phyloP scores from a whole-genome alignment of 2,888 invertebrate genomes.

The Conchocele bisecta region DNA sequence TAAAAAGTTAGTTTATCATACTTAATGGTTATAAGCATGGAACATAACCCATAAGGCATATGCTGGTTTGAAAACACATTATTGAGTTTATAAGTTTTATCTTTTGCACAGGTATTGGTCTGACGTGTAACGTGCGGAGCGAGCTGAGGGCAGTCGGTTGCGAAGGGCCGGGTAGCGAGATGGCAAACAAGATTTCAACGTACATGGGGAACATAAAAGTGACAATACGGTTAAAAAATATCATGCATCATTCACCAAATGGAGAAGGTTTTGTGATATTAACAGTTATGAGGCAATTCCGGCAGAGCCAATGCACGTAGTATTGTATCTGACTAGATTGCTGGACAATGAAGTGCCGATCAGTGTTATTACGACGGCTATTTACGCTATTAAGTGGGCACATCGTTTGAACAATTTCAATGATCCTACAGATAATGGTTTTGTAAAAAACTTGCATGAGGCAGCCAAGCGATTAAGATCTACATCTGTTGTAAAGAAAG shows the following conservation, averaged over 20 bases:
- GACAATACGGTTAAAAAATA: constrained; percentile 40
- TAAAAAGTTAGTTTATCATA: too few relatives aligned
- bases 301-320: constrained; percentile 33
- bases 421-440: constrained; percentile 44
- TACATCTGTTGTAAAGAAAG: constrained; percentile 33
- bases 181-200: too few relatives aligned
- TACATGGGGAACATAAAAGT: too few relatives aligned
- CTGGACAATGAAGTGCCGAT: constrained; percentile 15
- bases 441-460: constrained; percentile 42
- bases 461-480: constrained; percentile 22
- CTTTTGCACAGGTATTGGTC: too few relatives aligned
- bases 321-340: constrained; percentile 31
- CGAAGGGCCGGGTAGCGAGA: too few relatives aligned
- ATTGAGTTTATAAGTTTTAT: too few relatives aligned
- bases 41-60: too few relatives aligned
- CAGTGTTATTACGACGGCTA: constrained; percentile 22
- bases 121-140: too few relatives aligned
- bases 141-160: too few relatives aligned
- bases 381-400: constrained; percentile 40
- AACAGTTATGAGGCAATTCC: constrained; percentile 12
- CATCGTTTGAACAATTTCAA: constrained; percentile 20
- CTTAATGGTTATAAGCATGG: too few relatives aligned
- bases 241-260: constrained; percentile 28
- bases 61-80: too few relatives aligned
- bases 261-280: constrained; percentile 24